Conservation (phyloP, 2,888 invertebrate genomes). For the Drosophila recens region DNA sequence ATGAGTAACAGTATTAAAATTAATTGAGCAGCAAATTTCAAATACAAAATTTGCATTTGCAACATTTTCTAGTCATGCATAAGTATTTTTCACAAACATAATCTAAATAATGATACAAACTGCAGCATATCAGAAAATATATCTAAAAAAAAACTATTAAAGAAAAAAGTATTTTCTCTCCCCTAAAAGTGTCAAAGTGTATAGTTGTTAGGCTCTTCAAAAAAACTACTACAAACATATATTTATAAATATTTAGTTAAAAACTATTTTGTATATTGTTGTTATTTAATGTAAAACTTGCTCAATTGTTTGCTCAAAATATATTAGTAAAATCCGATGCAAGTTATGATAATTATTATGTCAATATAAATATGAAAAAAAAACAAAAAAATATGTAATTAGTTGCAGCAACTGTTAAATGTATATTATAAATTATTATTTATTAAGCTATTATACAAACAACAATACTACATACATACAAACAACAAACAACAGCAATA, state of each 20-base stretch:
- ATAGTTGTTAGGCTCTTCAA: slow-evolving; percentile 38
- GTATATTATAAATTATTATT: slow-evolving; percentile 31
- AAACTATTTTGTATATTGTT: slow-evolving; percentile 62
- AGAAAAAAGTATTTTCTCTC: slow-evolving; percentile 51
- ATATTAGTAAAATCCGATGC: slow-evolving; percentile 4
- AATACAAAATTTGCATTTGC: slow-evolving; percentile 43
- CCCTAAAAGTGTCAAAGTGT: slow-evolving; percentile 49
- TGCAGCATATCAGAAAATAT: slow-evolving; percentile 53
- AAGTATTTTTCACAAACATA: slow-evolving; percentile 39
- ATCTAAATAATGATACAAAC: slow-evolving; percentile 13
- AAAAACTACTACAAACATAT: neutral
- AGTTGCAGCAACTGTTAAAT: slow-evolving; percentile 42
- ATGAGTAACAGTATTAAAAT: slow-evolving; percentile 66
- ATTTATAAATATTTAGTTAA: slow-evolving; percentile 36
- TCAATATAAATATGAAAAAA: slow-evolving; percentile 2
- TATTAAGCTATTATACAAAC: slow-evolving; percentile 40
- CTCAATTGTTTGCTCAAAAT: slow-evolving; percentile 56
- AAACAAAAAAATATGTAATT: slow-evolving; percentile 28
- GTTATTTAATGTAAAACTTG: slow-evolving; percentile 47
- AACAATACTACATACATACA: slow-evolving; percentile 42
- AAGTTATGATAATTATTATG: slow-evolving; percentile 26
- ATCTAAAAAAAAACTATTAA: slow-evolving; percentile 4
- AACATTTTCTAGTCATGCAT: slow-evolving; percentile 49
- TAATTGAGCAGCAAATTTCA: slow-evolving; percentile 50
- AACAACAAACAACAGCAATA: slow-evolving; percentile 47